phyloP scores from a whole-genome alignment of 2,797 vertebrate genomes.

The Limosa lapponica region DNA sequence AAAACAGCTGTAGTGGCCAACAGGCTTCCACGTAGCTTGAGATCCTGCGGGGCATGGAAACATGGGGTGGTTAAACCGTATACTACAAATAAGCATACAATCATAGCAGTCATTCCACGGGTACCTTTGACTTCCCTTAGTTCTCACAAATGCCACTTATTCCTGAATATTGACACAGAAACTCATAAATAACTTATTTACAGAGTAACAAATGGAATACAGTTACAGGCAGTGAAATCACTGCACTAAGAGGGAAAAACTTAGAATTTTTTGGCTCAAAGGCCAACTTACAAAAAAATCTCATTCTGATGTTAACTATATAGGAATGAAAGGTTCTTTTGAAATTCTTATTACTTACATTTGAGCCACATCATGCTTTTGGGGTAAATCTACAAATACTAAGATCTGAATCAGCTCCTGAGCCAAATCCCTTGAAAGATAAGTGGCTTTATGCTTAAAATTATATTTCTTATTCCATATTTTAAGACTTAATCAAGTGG shows the following conservation, averaged over 20 bases:
- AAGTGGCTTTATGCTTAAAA: background rate
- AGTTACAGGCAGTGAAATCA: background rate
- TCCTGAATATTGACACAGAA: background rate
- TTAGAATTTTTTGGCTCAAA: background rate
- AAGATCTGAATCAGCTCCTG: background rate
- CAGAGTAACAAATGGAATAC: background rate
- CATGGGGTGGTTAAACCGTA: background rate
- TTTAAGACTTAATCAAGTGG: background rate
- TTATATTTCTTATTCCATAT: background rate
- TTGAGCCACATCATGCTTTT: background rate
- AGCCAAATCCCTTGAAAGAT: background rate
- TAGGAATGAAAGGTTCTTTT: background rate
- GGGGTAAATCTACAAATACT: background rate
- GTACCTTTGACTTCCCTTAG: background rate
- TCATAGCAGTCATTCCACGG: background rate
- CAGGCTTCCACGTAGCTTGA: background rate
- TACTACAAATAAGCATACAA: background rate
- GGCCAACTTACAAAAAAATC: background rate
- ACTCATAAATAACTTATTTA: background rate
- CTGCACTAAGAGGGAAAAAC: background rate
- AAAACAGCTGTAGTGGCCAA: background rate
- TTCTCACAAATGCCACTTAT: background rate
- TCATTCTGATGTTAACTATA: background rate
- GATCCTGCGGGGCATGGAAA: background rate
- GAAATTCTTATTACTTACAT: background rate